Conservation (phyloP, 2,888 invertebrate genomes). For the Megamerina dolium region DNA sequence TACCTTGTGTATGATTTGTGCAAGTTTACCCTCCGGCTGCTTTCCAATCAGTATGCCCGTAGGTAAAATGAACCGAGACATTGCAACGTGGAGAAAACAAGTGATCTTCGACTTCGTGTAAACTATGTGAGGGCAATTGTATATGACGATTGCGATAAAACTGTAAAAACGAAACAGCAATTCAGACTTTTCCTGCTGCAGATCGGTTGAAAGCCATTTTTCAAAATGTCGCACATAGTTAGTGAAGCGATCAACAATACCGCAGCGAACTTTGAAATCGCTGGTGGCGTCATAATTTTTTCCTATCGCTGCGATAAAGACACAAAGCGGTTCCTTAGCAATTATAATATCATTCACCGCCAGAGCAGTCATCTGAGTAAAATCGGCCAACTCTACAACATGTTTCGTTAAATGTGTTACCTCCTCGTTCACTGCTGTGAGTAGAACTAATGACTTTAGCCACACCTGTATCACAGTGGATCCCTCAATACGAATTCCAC, state of each 20-base stretch:
- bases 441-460: slow-evolving; percentile 42
- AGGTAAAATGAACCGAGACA: slow-evolving; percentile 52
- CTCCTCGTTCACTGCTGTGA: slow-evolving; percentile 39
- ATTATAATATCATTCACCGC: slow-evolving; percentile 26
- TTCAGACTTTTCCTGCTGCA: slow-evolving; percentile 35
- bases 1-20: slow-evolving; percentile 51
- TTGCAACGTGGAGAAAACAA: slow-evolving; percentile 52
- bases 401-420: slow-evolving; percentile 34
- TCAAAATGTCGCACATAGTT: slow-evolving; percentile 42
- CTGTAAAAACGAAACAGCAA: slow-evolving; percentile 41
- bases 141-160: slow-evolving; percentile 46
- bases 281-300: slow-evolving; percentile 20
- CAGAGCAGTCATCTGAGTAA: slow-evolving; percentile 29
- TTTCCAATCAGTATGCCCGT: slow-evolving; percentile 51
- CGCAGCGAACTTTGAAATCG: slow-evolving; percentile 30
- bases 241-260: slow-evolving; percentile 40
- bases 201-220: slow-evolving; percentile 37
- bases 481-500: slow-evolving; percentile 24
- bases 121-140: slow-evolving; percentile 42
- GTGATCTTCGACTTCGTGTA: slow-evolving; percentile 43
- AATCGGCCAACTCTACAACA: slow-evolving; percentile 35
- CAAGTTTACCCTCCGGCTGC: slow-evolving; percentile 44
- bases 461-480: slow-evolving; percentile 40
- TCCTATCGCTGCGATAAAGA: slow-evolving; percentile 43
- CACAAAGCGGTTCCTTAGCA: slow-evolving; percentile 43